Evolutionary conservation across 2,888 invertebrate genomes (phyloP).

Genomic region (Eristalinus sepulchralis): DNA sequence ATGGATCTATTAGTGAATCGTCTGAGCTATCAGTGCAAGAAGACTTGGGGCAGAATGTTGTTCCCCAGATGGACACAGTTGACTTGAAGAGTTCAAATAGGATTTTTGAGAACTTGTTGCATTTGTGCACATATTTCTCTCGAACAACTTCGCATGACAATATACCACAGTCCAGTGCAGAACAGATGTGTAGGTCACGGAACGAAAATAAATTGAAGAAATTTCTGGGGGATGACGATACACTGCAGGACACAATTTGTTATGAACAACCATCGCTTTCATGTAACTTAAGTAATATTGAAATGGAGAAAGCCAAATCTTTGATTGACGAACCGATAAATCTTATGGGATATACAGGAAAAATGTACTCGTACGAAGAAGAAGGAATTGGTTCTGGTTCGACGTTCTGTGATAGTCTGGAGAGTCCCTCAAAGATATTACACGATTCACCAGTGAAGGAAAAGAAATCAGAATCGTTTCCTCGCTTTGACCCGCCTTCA

Average conservation of each 20-base stretch:
- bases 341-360: too few species aligned
- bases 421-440: neutral
- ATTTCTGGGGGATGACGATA: slow-evolving; percentile 45
- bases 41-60: slow-evolving; percentile 71
- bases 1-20: slow-evolving; percentile 73
- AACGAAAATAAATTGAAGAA: slow-evolving; percentile 35
- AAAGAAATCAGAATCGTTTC: neutral
- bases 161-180: neutral
- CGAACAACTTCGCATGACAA: slow-evolving; percentile 48
- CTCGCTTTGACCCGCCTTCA: neutral
- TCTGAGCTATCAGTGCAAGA: slow-evolving; percentile 76
- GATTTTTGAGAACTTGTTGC: slow-evolving; percentile 76
- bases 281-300: neutral
- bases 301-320: slow-evolving; percentile 3
- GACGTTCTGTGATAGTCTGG: slow-evolving; percentile 22
- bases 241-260: slow-evolving; percentile 44
- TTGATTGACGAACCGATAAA: slow-evolving; percentile 29
- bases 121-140: slow-evolving; percentile 75
- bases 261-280: slow-evolving; percentile 9
- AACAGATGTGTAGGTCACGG: neutral
- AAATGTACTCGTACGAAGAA: too few species aligned
- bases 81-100: slow-evolving; percentile 74
- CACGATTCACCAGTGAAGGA: too few species aligned
- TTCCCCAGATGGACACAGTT: slow-evolving; percentile 61
- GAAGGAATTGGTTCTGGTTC: neutral